Evolutionary conservation across 1,140 invertebrate species (phyloP), one percentile per base, ranked within the genome.

Genomic region (Polypedilum vanderplanki): DNA sequence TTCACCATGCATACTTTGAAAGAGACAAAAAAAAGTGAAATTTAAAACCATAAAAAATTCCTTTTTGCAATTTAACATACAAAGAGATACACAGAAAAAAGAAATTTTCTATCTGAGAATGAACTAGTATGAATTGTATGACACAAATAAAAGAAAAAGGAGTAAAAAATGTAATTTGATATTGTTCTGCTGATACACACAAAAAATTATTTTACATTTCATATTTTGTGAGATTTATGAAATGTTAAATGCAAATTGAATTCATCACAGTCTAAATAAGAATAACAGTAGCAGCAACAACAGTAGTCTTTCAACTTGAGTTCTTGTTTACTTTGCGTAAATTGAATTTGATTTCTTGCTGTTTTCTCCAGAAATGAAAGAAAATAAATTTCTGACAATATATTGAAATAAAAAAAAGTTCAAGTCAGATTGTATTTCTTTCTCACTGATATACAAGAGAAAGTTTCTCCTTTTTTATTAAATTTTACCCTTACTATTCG

Each of bases 301-400:
- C 24, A 33, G 24, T 5, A 33, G 24, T 33, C 24, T 33, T 20
- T 70, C 20, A 9, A 18, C 20, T 20, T 70, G 24, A 33, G 24
- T 70, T 70, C 18, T 18, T 70, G 65, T 70, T 70, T 70, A 20
- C 65, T 20, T 70, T 70, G 10, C 65, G 20, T 70, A 70, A 70
- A 70, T 70, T 70, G 65, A 70, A 70, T 70, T 70, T 70, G 65
- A 70, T 70, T 70, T 70, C 46, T 57, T 57, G 46, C 46, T 33
- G 5, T 33, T 33, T 33, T 33, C 46, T 57, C 15, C 1, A 8
- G 4, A 57, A 15, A 33, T 33, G 24, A 33, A 33, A 3, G 24
- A 33, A 5, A 33, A 33, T 33, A 33, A 12, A 57, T 57, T 12
- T n/a, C 9, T 57, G 46, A 8, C 46, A 57, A 57, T 57, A 57